phyloP scores from a whole-genome alignment of 2,113 vertebrate genomes.

The Ancistrus triradiatus region DNA sequence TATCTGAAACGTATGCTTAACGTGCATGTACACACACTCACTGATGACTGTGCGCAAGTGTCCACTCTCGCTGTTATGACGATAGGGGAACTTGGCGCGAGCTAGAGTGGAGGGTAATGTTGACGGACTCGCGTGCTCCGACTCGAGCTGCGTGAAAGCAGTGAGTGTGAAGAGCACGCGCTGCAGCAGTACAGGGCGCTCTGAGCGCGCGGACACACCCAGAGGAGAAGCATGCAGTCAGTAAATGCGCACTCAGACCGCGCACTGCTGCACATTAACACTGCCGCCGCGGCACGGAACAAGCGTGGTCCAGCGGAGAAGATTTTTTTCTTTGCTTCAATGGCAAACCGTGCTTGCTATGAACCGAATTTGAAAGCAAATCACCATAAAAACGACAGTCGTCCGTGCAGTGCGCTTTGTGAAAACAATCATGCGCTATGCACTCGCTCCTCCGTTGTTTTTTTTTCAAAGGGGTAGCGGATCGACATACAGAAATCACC shows the following conservation, averaged over 20 bases:
- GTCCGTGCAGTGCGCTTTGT: slow-evolving; percentile 55
- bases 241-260: slow-evolving; percentile 51
- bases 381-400: slow-evolving; percentile 37
- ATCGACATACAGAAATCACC: slow-evolving; percentile 55
- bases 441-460: slow-evolving; percentile 42
- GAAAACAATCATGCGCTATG: slow-evolving; percentile 54
- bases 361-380: slow-evolving; percentile 45
- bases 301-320: slow-evolving; percentile 41
- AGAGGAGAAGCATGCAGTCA: slow-evolving; percentile 54
- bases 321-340: slow-evolving; percentile 39
- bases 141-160: slow-evolving; percentile 42
- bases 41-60: no score
- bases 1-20: no score
- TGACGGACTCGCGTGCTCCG: slow-evolving; percentile 28
- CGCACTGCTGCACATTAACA: slow-evolving; percentile 46
- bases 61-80: no score
- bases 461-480: slow-evolving; percentile 55
- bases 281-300: slow-evolving; percentile 44
- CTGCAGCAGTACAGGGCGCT: slow-evolving; percentile 48
- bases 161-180: slow-evolving; percentile 37
- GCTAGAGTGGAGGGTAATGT: background rate
- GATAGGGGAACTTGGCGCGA: no score
- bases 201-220: slow-evolving; percentile 50
- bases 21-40: no score
- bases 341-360: slow-evolving; percentile 43